These are phyloP conservation scores for Sarcophaga bullata DNA, from an alignment of 1,140 invertebrate genomes.

Conservation along the genomic window DNA sequence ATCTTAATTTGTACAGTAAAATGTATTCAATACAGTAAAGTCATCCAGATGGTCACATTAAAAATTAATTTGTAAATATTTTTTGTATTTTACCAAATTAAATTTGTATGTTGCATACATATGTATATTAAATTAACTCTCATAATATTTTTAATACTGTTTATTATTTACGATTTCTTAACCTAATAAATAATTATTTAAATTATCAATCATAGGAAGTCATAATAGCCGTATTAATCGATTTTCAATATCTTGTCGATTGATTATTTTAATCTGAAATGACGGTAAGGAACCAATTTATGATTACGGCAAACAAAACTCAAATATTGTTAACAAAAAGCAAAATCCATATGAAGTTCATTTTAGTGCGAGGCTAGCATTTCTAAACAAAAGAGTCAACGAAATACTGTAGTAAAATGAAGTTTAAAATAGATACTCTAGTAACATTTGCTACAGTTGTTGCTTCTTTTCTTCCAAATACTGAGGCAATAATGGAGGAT, in stretches of 20 bases:
- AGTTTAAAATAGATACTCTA: neutral
- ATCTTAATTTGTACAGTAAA: too few relatives aligned
- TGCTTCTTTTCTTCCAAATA: neutral
- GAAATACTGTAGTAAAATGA: neutral
- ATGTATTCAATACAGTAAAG: too few relatives aligned
- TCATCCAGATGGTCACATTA: too few relatives aligned
- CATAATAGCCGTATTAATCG: neutral
- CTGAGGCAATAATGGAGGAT: constrained; percentile 47
- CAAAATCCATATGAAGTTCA: neutral
- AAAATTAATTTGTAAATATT: too few relatives aligned
- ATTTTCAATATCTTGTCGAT: neutral
- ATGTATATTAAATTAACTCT: too few relatives aligned
- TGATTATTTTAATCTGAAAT: neutral
- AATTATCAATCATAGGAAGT: neutral
- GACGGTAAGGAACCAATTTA: neutral
- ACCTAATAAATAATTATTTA: neutral
- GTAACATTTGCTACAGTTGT: neutral
- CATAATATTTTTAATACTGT: too few relatives aligned
- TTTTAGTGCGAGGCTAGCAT: neutral
- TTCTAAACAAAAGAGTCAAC: neutral
- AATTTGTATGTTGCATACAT: too few relatives aligned
- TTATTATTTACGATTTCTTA: too few relatives aligned
- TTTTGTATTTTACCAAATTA: too few relatives aligned
- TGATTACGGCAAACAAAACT: neutral
- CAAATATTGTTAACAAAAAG: neutral